Base-by-base conservation (phyloP, 2,888 invertebrate genomes). In the Cerastis rubricosa region DNA sequence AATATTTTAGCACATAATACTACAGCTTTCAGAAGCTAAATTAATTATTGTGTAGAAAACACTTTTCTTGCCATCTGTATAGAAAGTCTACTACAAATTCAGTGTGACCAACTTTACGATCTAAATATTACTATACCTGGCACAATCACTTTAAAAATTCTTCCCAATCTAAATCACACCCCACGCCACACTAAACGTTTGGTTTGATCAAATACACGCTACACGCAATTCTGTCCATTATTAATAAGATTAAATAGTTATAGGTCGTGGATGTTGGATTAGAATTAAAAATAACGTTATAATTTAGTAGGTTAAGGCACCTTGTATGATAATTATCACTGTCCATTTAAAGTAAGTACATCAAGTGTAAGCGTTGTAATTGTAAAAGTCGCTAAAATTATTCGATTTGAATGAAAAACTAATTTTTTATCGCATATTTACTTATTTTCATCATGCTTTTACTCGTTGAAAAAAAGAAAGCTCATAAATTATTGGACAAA, bases 201-300 rank as follows among this genome's bases (percentile, higher is more conserved):
- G 87, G 86, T 88, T 91, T 88, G 87, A 91, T 90, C 90, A 90
- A 80, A 88, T 87, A 93, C 94, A 96, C 95, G 95, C 96, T 94
- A 95, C 94, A 95, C 92, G 96, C 96, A 96, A 96, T 94, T 96
- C 96, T 96, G 96, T 96, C 96, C 96, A 96, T 95, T 96, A 84
- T 91, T 91, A 86, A 81, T 95, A 96, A 95, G 95, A 87, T 87
- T 85, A 84, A 71, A 84, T 88, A 87, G 80, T 71, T 83, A 87
- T 94, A 94, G 93, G 92, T 92, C 89, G 90, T 93, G 90, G 91
- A 94, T 90, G 91, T 94, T 93, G 89, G 84, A 87, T 85, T 93
- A 92, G 90, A 90, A 87, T 81, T 86, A 86, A 90, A 88, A 85
- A 86, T 90, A 88, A 92, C 80, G 88, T 92, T 93, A 92, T 93